Percentiles rank a stretch among this genome's conserved stretches.
phyloP scores from a whole-genome alignment of 2,113 vertebrate genomes.

The Heteronetta atricapilla region DNA sequence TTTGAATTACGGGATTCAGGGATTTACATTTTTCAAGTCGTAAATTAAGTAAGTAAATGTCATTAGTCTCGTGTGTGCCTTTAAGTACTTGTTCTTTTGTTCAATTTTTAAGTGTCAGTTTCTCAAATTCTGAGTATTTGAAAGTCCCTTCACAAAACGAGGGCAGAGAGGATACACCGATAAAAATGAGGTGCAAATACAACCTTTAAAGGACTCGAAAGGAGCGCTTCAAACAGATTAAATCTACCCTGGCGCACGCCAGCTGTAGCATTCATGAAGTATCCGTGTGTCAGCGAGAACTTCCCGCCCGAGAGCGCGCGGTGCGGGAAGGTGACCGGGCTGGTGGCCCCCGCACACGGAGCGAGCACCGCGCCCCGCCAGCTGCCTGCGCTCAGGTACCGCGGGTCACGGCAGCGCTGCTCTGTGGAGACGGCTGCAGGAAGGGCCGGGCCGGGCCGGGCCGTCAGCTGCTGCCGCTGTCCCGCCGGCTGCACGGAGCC shows the following conservation, averaged over 20 bases:
- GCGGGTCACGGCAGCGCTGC: too few relatives aligned
- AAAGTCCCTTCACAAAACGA: not conserved
- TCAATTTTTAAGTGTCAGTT: not conserved
- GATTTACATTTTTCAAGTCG: not conserved
- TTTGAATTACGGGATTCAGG: not conserved
- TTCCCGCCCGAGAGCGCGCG: not conserved
- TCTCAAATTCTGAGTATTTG: not conserved
- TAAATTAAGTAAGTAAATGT: not conserved
- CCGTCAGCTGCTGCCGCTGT: too few relatives aligned
- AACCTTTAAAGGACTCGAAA: not conserved
- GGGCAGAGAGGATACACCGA: not conserved
- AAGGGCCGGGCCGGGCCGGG: too few relatives aligned
- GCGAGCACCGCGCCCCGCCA: fast-evolving
- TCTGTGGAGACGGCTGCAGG: too few relatives aligned
- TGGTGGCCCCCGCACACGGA: fast-evolving
- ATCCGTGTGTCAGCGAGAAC: fast-evolving
- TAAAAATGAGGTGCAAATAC: not conserved
- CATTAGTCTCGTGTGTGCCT: not conserved
- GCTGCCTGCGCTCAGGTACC: fast-evolving
- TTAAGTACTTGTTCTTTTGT: not conserved
- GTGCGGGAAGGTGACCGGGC: fast-evolving
- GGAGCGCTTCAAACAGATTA: not conserved
- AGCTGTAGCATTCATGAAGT: not conserved
- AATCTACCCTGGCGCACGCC: not conserved
- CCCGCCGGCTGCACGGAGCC: too few relatives aligned